phyloP scores from a whole-genome alignment of 2,888 invertebrate species.

The Amphipyra berbera region DNA sequence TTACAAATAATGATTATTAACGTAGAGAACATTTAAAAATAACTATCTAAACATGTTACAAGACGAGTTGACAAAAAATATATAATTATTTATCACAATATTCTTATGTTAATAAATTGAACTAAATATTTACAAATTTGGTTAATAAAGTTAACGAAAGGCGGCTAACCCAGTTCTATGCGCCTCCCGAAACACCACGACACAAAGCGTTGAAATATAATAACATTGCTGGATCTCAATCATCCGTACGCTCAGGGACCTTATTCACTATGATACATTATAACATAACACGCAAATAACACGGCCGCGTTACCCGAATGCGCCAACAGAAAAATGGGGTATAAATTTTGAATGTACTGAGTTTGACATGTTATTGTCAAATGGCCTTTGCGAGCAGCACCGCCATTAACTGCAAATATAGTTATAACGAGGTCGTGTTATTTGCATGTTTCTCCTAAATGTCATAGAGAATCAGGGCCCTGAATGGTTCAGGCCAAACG shows the following conservation, averaged over 20 bases:
- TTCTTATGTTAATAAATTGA: conserved; percentile 81
- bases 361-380: too few relatives aligned
- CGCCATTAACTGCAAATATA: too few relatives aligned
- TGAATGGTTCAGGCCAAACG: conserved; percentile 8
- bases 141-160: conserved; percentile 52
- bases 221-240: conserved; percentile 23
- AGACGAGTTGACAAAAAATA: conserved; percentile 69
- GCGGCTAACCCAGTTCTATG: conserved; percentile 12
- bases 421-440: too few relatives aligned
- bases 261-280: too few relatives aligned
- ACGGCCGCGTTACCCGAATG: too few relatives aligned
- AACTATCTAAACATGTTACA: conserved; percentile 66
- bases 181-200: conserved; percentile 17
- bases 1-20: conserved; percentile 54
- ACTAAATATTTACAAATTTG: conserved; percentile 85
- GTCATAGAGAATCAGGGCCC: too few relatives aligned
- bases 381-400: too few relatives aligned
- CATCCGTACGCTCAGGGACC: conserved; percentile 12
- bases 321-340: too few relatives aligned
- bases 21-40: conserved; percentile 60
- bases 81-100: conserved; percentile 81
- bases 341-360: too few relatives aligned
- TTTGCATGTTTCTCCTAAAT: too few relatives aligned
- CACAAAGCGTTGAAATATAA: conserved; percentile 29
- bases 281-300: too few relatives aligned